Evolutionary conservation across 2,797 vertebrate genomes (phyloP), one percentile per base, ranked within the genome.

Genomic region (Scleropages formosus): DNA sequence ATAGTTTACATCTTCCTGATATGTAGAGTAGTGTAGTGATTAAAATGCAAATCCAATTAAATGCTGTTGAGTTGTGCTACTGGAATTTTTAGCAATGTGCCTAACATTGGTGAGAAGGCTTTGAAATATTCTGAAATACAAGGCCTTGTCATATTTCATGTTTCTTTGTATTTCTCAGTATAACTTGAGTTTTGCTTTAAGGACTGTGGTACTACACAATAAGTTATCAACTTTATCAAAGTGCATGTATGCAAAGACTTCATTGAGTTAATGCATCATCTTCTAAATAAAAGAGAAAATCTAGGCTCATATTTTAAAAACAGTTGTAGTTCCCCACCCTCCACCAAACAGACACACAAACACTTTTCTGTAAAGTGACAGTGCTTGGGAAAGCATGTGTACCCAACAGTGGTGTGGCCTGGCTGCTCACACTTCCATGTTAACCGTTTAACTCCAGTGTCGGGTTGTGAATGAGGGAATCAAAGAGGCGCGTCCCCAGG

Each of bases 41-140:
- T 91, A 92, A 90, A 87, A 91, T 91, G 90, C 89, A 90, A 92
- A 92, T 27, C 91, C 87, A 81, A 80, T 82, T 79, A 80, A 27
- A 22, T 64, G 24, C 13, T 31, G 27, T 63, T 26, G 9, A 22
- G 24, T 86, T 85, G 85, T 83, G 84, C 83, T 84, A 84, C 84
- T 87, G 85, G 82, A 74, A 83, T 91, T 90, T 86, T 84, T 86
- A 75, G 85, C 83, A 80, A 77, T 81, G 83, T 84, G 83, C 85
- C 18, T 88, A 86, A 83, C 78, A 81, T 83, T 84, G 85, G 81
- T 85, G 85, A 87, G 75, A 82, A 85, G 82, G 81, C 87, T 79
- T 76, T 78, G 6, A 31, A 39, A 39, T 31, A 82, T 83, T 85
- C 83, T 88, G 89, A 89, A 91, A 82, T 85, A 87, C 84, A 88